Percentiles rank a stretch among this genome's conserved stretches.
These are phyloP conservation scores for Brachionus plicatilis DNA, from an alignment of 1,140 invertebrate species.

Conservation along the genomic window DNA sequence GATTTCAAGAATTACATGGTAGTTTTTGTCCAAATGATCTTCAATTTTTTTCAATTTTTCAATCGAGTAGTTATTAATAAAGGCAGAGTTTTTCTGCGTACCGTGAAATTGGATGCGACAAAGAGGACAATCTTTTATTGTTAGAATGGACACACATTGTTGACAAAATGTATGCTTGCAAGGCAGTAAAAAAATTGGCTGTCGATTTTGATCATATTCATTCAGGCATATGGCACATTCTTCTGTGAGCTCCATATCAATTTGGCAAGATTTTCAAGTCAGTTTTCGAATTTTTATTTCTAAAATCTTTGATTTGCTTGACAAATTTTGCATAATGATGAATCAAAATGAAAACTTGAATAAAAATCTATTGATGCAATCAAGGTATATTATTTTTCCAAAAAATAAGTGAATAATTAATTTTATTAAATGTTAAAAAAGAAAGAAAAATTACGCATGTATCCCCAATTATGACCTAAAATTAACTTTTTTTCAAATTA, in stretches of 20 bases:
- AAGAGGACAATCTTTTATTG: background rate
- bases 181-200: background rate
- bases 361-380: background rate
- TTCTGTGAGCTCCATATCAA: background rate
- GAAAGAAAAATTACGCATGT: too few relatives aligned
- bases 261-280: background rate
- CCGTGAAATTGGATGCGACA: background rate
- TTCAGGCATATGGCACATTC: constrained; percentile 11
- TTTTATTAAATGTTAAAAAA: too few relatives aligned
- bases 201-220: background rate
- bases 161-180: constrained; percentile 6
- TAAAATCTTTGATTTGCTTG: background rate
- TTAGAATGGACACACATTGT: background rate
- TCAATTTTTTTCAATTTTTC: background rate
- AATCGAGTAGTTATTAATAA: background rate
- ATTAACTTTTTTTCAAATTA: too few relatives aligned
- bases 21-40: background rate
- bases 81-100: background rate
- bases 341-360: background rate
- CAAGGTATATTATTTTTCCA: too few relatives aligned
- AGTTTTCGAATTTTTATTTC: background rate
- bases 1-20: background rate
- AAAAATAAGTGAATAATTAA: too few relatives aligned
- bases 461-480: too few relatives aligned
- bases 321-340: background rate